phyloP scores from a whole-genome alignment of 2,113 vertebrate species.

The Butorides virescens region DNA sequence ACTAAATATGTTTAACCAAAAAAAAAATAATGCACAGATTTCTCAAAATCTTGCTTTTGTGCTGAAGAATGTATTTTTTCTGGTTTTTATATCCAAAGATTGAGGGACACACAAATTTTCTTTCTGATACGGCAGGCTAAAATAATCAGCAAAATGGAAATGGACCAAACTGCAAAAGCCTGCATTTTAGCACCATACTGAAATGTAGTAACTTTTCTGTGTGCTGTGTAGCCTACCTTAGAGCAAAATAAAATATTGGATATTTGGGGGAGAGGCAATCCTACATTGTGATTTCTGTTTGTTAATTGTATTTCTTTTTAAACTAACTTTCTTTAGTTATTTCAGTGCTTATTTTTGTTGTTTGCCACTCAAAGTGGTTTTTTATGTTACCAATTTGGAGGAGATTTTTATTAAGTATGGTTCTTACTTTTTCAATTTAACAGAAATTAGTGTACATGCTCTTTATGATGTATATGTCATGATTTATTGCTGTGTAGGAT shows the following conservation, averaged over 20 bases:
- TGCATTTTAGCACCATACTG: neutral
- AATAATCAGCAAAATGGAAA: constrained; percentile 8
- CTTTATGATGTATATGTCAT: neutral
- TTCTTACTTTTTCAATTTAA: neutral
- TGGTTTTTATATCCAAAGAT: neutral
- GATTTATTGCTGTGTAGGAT: constrained; percentile 2
- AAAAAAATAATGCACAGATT: neutral
- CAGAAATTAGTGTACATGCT: neutral
- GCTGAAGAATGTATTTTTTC: constrained; percentile 15
- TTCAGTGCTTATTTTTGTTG: neutral
- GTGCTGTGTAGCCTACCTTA: neutral
- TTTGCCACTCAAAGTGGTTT: neutral
- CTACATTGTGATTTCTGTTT: neutral
- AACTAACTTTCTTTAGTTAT: neutral
- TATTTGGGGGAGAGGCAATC: neutral
- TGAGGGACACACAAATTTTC: neutral
- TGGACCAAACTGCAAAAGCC: constrained; percentile 37
- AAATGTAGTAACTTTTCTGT: neutral
- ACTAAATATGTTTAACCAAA: neutral
- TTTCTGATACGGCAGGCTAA: neutral
- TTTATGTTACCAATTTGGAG: neutral
- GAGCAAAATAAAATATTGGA: neutral
- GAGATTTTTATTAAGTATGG: neutral
- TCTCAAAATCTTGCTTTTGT: constrained; percentile 13
- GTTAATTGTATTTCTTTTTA: neutral